Evolutionary conservation across 2,113 vertebrate species (phyloP), one percentile per base, ranked within the genome.

Genomic region (Apistogramma diplotaenia): DNA sequence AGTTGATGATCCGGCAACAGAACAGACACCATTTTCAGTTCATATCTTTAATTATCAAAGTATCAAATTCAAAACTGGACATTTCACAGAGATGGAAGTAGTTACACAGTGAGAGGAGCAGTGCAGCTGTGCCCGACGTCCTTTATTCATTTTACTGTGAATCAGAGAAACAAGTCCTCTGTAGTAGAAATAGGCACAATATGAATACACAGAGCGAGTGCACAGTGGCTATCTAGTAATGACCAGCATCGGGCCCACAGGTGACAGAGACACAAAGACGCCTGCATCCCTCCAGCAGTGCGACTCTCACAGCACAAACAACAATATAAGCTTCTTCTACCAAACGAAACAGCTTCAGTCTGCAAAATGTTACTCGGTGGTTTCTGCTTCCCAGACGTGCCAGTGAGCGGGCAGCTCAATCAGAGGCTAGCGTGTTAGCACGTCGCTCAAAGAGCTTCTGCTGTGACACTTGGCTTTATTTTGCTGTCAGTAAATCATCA

Each of bases 51-150:
- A 91, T 92, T 85, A 87, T 74, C 77, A 92, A 94, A 91, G 93
- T 93, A 93, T 94, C 86, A 94, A 94, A 94, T 92, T 93, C 78
- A 89, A 76, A 89, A 87, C 74, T 65, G n/a, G n/a, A n/a, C n/a
- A n/a, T 5, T 76, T 67, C 76, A 78, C 62, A 85, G 40, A 75
- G 57, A 77, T 76, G 27, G 73, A 87, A 79, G 81, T 29, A 49
- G 40, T 67, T 58, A 85, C 83, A 85, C 73, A 11, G 56, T 59
- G 76, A 79, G n/a, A 23, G 33, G 73, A 76, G 73, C 74, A 75
- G 85, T 86, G 81, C 67, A 70, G 59, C 72, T 70, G 31, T 57
- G 78, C 83, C 74, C 70, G 84, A 87, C 74, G 18, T 74, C 65
- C 51, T 43, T 83, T 49, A 37, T 62, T 84, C 18, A 3, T 72